These are phyloP conservation scores for Elysia crispata DNA, from an alignment of 2,888 invertebrate genomes.

Conservation along the genomic window DNA sequence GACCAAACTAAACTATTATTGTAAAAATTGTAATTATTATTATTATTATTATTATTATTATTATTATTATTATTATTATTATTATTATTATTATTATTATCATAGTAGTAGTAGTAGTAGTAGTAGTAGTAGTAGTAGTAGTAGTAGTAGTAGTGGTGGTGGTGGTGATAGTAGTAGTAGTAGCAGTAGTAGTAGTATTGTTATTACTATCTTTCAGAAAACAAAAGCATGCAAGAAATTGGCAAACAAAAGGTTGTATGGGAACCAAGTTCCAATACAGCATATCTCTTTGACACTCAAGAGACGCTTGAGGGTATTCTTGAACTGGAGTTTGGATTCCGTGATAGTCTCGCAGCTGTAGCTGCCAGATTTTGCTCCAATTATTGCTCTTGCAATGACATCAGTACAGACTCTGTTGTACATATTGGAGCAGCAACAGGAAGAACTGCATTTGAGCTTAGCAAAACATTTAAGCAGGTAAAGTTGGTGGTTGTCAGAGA, in stretches of 20 bases:
- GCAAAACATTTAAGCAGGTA: constrained; percentile 65
- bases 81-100: too few species aligned
- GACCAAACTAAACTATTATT: too few species aligned
- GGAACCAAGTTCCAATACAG: constrained; percentile 63
- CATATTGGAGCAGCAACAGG: constrained; percentile 70
- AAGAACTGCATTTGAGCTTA: constrained; percentile 63
- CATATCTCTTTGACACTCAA: constrained; percentile 63
- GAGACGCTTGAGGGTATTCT: constrained; percentile 64
- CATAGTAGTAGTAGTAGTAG: too few species aligned
- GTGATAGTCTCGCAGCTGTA: constrained; percentile 62
- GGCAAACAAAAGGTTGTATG: background rate
- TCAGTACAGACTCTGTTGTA: constrained; percentile 57
- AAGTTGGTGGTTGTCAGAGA: constrained; percentile 35
- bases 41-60: too few species aligned
- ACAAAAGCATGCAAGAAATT: constrained; percentile 50
- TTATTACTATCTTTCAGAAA: constrained; percentile 52
- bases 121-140: too few species aligned
- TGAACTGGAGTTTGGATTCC: constrained; percentile 70
- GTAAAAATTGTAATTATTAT: too few species aligned
- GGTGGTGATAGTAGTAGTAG: too few species aligned
- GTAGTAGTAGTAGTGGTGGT: too few species aligned
- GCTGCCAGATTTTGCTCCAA: constrained; percentile 58
- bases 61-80: too few species aligned
- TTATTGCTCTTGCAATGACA: constrained; percentile 51
- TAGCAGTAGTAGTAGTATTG: too few species aligned